Evolutionary conservation across 2,113 vertebrate genomes (phyloP).

Genomic region (Lagopus muta): DNA sequence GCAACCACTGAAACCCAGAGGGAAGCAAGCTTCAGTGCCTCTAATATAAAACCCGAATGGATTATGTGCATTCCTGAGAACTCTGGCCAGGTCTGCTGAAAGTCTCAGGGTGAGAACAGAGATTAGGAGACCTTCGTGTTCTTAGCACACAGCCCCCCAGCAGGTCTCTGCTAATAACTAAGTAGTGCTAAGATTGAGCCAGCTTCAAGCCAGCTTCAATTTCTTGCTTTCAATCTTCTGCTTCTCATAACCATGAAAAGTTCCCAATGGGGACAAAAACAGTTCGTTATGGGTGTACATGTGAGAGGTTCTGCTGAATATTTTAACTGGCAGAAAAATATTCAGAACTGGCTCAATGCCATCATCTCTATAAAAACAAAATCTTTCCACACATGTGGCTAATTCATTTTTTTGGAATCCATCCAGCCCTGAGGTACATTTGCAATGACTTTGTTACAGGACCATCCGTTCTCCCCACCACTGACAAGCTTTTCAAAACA

Average conservation of each 20-base stretch:
- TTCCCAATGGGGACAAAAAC: constrained; percentile 15
- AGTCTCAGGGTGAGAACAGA: background rate
- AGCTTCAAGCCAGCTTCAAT: constrained; percentile 11
- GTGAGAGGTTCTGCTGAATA: constrained; percentile 37
- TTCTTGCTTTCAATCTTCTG: constrained; percentile 14
- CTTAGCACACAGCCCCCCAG: background rate
- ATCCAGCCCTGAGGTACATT: constrained; percentile 33
- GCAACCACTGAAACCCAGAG: background rate
- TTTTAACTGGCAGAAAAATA: constrained; percentile 66
- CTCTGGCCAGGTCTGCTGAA: background rate
- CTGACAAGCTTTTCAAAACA: constrained; percentile 58
- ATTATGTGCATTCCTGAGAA: background rate
- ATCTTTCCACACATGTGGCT: constrained; percentile 62
- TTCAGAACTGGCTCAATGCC: constrained; percentile 28
- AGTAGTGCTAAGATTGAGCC: background rate
- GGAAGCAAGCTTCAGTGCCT: background rate
- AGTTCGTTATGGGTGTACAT: constrained; percentile 4
- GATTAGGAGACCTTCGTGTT: background rate
- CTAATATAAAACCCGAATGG: background rate
- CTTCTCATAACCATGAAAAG: constrained; percentile 1
- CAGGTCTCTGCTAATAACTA: background rate
- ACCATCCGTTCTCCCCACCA: background rate
- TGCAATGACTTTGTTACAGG: constrained; percentile 63
- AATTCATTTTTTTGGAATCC: constrained; percentile 57
- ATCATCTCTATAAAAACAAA: constrained; percentile 48